Percentiles rank a stretch among this genome's conserved stretches.
These are phyloP conservation scores for Valencia hispanica DNA, from an alignment of 2,797 vertebrate species.

Conservation along the genomic window DNA sequence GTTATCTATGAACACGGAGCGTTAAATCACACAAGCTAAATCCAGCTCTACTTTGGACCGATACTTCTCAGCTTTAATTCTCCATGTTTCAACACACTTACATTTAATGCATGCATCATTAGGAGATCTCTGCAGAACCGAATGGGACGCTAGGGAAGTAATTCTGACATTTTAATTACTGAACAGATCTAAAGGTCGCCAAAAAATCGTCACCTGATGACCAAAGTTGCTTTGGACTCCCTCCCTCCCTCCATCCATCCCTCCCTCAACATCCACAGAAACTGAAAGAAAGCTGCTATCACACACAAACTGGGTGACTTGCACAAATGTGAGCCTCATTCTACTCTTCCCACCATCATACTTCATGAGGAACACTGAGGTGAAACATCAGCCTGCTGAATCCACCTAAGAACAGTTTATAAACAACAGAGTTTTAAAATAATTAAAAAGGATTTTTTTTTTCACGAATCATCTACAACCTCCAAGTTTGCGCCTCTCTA, in stretches of 20 bases:
- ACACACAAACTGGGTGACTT: too few species aligned
- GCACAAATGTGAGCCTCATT: too few species aligned
- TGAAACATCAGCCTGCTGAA: neutral
- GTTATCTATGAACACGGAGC: too few species aligned
- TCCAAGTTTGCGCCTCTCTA: constrained; percentile 19
- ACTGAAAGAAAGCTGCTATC: neutral
- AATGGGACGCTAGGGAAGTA: neutral
- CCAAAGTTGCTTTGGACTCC: neutral
- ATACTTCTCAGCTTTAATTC: neutral
- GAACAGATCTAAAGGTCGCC: neutral
- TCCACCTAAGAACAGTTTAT: neutral
- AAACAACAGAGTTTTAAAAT: neutral
- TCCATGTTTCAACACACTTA: neutral
- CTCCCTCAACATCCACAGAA: neutral
- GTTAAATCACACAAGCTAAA: too few species aligned
- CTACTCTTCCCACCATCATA: too few species aligned
- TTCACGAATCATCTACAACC: constrained; percentile 10
- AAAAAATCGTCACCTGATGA: neutral
- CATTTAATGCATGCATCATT: neutral
- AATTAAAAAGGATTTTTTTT: neutral
- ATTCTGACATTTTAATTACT: neutral
- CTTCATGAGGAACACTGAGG: too few species aligned
- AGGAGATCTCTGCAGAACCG: neutral
- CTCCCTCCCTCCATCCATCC: neutral
- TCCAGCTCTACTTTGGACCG: too few species aligned